phyloP scores from a whole-genome alignment of 2,113 vertebrate species.

The Notarius lentiginosus region DNA sequence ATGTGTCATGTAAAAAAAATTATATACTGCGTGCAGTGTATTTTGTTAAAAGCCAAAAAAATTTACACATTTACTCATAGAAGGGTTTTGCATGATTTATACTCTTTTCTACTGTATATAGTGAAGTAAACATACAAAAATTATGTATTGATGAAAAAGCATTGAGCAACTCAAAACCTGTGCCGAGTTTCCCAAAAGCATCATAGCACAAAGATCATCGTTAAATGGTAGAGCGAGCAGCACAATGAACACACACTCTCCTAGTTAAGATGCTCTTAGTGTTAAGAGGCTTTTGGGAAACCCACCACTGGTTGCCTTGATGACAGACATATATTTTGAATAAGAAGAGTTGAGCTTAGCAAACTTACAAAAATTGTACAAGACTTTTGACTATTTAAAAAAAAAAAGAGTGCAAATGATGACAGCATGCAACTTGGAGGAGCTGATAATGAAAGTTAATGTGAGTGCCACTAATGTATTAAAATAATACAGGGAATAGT shows the following conservation, averaged over 20 bases:
- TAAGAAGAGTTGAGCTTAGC: neutral
- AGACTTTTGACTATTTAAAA: neutral
- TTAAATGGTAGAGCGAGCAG: too few species aligned
- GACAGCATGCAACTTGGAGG: neutral
- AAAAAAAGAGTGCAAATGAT: neutral
- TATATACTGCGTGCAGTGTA: neutral
- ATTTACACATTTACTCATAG: neutral
- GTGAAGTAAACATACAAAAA: neutral
- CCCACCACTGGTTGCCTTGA: neutral
- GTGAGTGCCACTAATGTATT: neutral
- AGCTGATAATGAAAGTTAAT: neutral
- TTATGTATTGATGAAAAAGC: neutral
- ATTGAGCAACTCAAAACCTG: neutral
- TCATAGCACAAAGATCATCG: too few species aligned
- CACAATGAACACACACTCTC: too few species aligned
- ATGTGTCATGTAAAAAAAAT: neutral
- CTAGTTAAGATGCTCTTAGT: too few species aligned
- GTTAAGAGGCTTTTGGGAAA: too few species aligned
- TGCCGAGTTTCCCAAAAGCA: too few species aligned
- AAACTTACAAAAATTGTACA: neutral
- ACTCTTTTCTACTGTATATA: neutral
- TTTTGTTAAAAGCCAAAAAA: neutral
- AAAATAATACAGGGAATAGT: neutral
- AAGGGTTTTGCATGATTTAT: neutral
- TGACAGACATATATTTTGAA: neutral